These are phyloP conservation scores for Drosophila mojavensis DNA, from an alignment of 1,140 invertebrate genomes.

Conservation along the genomic window DNA sequence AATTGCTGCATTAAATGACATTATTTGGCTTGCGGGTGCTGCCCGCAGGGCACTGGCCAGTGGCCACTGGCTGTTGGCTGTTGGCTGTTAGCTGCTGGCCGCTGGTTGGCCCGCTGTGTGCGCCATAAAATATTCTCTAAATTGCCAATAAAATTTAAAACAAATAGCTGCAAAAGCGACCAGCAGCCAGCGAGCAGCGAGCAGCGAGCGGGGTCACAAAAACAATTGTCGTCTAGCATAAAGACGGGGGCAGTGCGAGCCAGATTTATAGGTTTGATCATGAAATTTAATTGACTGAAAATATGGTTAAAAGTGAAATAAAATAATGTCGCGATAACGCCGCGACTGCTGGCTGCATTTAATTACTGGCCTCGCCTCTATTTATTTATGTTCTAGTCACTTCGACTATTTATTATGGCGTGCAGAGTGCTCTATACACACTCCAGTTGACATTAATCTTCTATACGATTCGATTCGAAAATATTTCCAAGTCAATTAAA, in stretches of 20 bases:
- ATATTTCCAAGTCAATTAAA: background rate
- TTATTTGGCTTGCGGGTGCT: slow-evolving; percentile 61
- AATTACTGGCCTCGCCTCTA: slow-evolving; percentile 22
- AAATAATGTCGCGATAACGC: slow-evolving; percentile 22
- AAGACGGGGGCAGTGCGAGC: slow-evolving; percentile 14
- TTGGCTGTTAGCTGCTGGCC: too few species aligned
- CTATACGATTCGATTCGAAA: background rate
- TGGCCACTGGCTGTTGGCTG: too few species aligned
- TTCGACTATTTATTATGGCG: slow-evolving; percentile 24
- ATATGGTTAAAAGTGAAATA: slow-evolving; percentile 61
- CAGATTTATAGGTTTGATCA: slow-evolving; percentile 78
- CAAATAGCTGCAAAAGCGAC: slow-evolving; percentile 54
- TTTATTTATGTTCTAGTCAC: slow-evolving; percentile 27
- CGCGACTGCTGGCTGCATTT: slow-evolving; percentile 28
- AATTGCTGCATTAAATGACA: slow-evolving; percentile 79
- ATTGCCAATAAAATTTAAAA: slow-evolving; percentile 83
- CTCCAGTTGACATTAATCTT: slow-evolving; percentile 10
- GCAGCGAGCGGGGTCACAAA: slow-evolving; percentile 33
- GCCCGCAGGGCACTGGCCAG: slow-evolving; percentile 8
- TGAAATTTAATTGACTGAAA: slow-evolving; percentile 84
- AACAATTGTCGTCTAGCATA: slow-evolving; percentile 72
- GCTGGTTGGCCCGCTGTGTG: slow-evolving; percentile 56
- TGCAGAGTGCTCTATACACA: background rate
- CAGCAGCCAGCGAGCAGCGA: background rate
- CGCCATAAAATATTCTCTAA: slow-evolving; percentile 76